Percentiles rank a stretch among this genome's conserved stretches.
Conservation (phyloP, 1,140 invertebrate species). For the Procambarus clarkii region DNA sequence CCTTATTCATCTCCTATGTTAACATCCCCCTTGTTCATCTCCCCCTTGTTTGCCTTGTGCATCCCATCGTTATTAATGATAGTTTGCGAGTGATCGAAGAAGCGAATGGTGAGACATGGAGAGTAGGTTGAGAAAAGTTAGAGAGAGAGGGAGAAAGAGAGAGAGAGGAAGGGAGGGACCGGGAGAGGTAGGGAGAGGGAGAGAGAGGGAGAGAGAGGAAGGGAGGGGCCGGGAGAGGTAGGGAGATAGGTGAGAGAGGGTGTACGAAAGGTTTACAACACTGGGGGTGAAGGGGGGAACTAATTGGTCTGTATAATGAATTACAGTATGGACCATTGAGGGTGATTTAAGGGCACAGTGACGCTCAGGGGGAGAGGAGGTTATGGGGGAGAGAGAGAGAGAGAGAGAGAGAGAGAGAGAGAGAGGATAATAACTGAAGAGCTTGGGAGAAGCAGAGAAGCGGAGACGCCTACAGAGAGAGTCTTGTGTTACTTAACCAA, state of each 20-base stretch:
- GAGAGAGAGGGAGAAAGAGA: too few relatives aligned
- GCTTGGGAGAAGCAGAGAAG: too few relatives aligned
- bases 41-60: too few relatives aligned
- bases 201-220: too few relatives aligned
- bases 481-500: too few relatives aligned
- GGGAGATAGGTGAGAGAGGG: background rate
- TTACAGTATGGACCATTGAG: constrained; percentile 36
- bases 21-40: too few relatives aligned
- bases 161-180: background rate
- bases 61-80: too few relatives aligned
- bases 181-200: background rate
- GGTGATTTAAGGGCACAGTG: constrained; percentile 32
- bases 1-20: too few relatives aligned
- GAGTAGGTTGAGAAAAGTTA: background rate
- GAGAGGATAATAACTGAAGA: background rate
- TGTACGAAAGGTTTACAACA: background rate
- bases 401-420: constrained; percentile 1
- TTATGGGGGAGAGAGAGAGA: background rate
- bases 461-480: too few relatives aligned
- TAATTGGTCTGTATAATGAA: constrained; percentile 47
- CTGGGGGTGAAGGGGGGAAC: constrained; percentile 19
- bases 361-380: background rate
- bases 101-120: background rate
- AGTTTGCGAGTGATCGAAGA: background rate
- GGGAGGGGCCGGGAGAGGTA: too few relatives aligned